phyloP scores from a whole-genome alignment of 2,113 vertebrate genomes.

The Ranitomeya imitator region DNA sequence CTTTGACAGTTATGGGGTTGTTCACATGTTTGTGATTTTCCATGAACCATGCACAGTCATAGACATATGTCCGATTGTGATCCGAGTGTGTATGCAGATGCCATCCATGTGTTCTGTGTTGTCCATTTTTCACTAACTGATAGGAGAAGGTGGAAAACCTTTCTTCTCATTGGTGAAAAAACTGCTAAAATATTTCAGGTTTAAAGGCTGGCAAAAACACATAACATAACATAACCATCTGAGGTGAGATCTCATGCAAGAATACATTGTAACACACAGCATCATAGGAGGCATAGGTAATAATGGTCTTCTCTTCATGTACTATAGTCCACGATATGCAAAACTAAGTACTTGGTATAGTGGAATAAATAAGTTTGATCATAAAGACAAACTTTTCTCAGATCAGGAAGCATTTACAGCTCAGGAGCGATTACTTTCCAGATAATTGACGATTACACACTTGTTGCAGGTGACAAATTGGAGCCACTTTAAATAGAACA shows the following conservation, averaged over 20 bases:
- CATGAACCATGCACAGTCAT: too few species aligned
- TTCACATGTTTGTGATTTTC: too few species aligned
- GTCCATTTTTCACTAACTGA: too few species aligned
- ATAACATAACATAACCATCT: not conserved
- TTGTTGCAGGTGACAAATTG: slow-evolving; percentile 1
- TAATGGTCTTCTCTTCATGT: not conserved
- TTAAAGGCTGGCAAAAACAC: not conserved
- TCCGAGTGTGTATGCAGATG: too few species aligned
- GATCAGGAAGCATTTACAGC: not conserved
- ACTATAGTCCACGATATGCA: not conserved
- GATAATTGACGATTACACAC: slow-evolving; percentile 2
- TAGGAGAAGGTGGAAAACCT: too few species aligned
- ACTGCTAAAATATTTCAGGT: too few species aligned
- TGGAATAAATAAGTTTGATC: not conserved
- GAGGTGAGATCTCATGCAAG: too few species aligned
- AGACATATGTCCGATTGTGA: too few species aligned
- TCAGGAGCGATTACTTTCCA: slow-evolving; percentile 1
- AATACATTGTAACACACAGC: too few species aligned
- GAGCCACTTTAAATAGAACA: not conserved
- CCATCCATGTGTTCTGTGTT: too few species aligned
- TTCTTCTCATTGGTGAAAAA: too few species aligned
- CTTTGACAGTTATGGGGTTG: too few species aligned
- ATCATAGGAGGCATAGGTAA: not conserved
- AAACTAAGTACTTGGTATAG: not conserved
- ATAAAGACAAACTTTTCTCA: not conserved